Conservation (phyloP, 2,888 invertebrate species). For the Adela reaumurella region DNA sequence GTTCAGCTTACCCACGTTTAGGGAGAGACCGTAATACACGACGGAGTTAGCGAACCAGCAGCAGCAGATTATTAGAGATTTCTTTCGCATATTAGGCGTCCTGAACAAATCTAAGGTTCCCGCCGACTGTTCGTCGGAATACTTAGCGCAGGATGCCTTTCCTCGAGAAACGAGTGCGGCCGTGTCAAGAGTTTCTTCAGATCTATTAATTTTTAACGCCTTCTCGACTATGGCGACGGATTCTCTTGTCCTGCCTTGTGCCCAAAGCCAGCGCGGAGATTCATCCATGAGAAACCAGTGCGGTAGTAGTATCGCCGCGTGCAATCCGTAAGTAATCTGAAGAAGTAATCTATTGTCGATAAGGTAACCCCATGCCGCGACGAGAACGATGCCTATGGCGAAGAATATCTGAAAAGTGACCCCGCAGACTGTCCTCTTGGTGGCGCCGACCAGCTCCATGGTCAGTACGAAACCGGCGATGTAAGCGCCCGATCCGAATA, state of each 20-base stretch:
- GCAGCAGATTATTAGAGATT: conserved; percentile 75
- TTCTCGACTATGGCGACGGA: conserved; percentile 72
- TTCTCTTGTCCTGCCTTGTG: conserved; percentile 71
- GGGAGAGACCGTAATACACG: conserved; percentile 79
- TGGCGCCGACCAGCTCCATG: conserved; percentile 81
- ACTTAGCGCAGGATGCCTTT: conserved; percentile 46
- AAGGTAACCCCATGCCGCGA: conserved; percentile 78
- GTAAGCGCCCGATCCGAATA: conserved; percentile 78
- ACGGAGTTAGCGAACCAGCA: conserved; percentile 86
- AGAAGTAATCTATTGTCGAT: conserved; percentile 70
- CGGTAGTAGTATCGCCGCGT: conserved; percentile 66
- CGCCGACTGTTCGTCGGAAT: conserved; percentile 46
- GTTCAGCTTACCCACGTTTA: conserved; percentile 73
- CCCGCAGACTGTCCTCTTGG: conserved; percentile 76
- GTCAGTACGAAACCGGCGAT: conserved; percentile 66
- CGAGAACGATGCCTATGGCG: conserved; percentile 75
- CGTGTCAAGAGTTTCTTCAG: conserved; percentile 59
- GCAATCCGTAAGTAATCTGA: conserved; percentile 74
- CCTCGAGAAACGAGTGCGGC: conserved; percentile 62
- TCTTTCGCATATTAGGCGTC: conserved; percentile 72
- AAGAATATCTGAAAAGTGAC: conserved; percentile 77
- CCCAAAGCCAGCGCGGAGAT: conserved; percentile 86
- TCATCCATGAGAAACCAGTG: conserved; percentile 87
- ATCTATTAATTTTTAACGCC: conserved; percentile 68
- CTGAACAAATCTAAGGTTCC: conserved; percentile 72